Evolutionary conservation across 2,113 vertebrate genomes (phyloP).

Genomic region (Microtus montanus): DNA sequence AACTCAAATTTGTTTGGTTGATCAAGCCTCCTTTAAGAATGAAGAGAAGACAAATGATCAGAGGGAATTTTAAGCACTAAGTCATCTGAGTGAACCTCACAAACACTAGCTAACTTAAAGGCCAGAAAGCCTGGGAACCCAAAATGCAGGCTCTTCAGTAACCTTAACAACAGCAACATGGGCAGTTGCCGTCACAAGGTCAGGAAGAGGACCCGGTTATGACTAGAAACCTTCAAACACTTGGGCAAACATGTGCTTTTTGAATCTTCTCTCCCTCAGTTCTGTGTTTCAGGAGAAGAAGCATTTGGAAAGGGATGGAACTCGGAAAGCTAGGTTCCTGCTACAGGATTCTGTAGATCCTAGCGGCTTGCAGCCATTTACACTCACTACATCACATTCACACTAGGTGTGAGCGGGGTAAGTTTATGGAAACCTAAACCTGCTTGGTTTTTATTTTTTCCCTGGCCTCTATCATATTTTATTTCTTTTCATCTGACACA

Average conservation of each 20-base stretch:
- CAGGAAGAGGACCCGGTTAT: neutral
- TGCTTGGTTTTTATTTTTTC: slow-evolving; percentile 69
- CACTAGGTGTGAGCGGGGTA: slow-evolving; percentile 65
- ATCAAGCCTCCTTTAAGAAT: slow-evolving; percentile 12
- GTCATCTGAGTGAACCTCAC: slow-evolving; percentile 5
- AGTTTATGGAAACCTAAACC: slow-evolving; percentile 73
- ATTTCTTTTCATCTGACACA: slow-evolving; percentile 64
- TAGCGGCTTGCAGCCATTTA: slow-evolving; percentile 47
- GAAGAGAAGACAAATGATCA: slow-evolving; percentile 27
- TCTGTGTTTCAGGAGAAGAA: slow-evolving; percentile 6
- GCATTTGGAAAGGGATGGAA: slow-evolving; percentile 21
- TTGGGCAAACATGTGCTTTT: slow-evolving; percentile 6
- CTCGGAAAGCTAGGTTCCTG: slow-evolving; percentile 40
- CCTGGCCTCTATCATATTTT: slow-evolving; percentile 62
- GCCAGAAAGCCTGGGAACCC: neutral
- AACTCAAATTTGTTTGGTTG: slow-evolving; percentile 46
- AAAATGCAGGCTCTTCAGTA: neutral
- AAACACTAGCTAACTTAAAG: slow-evolving; percentile 46
- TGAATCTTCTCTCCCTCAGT: slow-evolving; percentile 4
- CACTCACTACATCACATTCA: slow-evolving; percentile 24
- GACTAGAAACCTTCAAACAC: neutral
- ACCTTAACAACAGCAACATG: neutral
- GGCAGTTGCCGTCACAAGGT: neutral
- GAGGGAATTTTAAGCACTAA: neutral
- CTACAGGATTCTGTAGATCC: neutral